These are phyloP conservation scores for Lydus trimaculatus DNA, from an alignment of 2,888 invertebrate genomes.

Conservation along the genomic window DNA sequence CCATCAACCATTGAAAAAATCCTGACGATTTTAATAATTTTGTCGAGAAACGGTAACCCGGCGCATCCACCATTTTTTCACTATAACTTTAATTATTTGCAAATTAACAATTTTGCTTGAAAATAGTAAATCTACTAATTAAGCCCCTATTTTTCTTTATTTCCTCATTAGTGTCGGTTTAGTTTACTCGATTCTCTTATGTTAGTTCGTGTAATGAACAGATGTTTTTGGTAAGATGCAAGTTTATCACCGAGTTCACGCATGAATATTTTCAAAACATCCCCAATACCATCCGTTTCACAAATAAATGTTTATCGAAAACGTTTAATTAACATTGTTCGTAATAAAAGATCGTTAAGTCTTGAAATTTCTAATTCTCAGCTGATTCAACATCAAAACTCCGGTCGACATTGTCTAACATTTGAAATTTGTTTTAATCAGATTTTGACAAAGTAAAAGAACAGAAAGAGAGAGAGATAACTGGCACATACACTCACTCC, in stretches of 20 bases:
- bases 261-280: background rate
- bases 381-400: too few relatives aligned
- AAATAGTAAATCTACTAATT: too few relatives aligned
- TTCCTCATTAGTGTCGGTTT: background rate
- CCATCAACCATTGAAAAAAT: too few relatives aligned
- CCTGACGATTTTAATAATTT: too few relatives aligned
- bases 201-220: background rate
- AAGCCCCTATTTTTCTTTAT: background rate
- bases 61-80: background rate
- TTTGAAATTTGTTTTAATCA: background rate
- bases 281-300: background rate
- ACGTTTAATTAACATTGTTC: too few relatives aligned
- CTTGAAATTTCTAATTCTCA: too few relatives aligned
- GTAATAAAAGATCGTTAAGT: too few relatives aligned
- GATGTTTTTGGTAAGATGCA: background rate
- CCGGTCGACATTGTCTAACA: background rate
- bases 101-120: too few relatives aligned
- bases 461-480: background rate
- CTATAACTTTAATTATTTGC: too few relatives aligned
- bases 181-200: background rate
- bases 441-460: background rate
- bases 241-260: conserved; percentile 6
- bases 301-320: too few relatives aligned
- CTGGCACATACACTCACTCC: too few relatives aligned
- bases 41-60: background rate